Evolutionary conservation across 2,797 vertebrate species (phyloP), one percentile per base, ranked within the genome.

Genomic region (Euthynnus affinis): DNA sequence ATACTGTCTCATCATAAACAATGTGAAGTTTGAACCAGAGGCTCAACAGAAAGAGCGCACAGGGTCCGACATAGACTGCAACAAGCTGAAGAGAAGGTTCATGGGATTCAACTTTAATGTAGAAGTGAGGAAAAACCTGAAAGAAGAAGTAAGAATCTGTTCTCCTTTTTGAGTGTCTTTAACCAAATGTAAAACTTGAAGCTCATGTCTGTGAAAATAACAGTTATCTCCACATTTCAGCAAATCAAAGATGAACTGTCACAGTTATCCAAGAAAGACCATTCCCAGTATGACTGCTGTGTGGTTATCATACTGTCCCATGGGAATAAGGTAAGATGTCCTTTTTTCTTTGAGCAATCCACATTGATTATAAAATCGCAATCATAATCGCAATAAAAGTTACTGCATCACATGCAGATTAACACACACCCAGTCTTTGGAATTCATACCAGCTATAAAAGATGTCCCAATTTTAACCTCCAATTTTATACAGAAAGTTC

Each of bases 281-380:
- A 99, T 84, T 84, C 91, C 0, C 34, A 87, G 0, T 92, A 92
- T 78, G 97, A 98, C 93, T 99, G 98, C 93, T 99, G 97, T 14
- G 87, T 97, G 1, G 97, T 99, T 49, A 89, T 98, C 82, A 95
- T 99, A 71, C 95, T 99, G 15, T 99, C 98, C 55, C 98, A 99
- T 0, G 98, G 98, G 34, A 96, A 96, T 25, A 96, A 98, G 96
- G 98, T 99, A 90, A 81, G 72, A 40, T 42, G 7, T 23, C 8
- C 22, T 10, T 59, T 37, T 4, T 44, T 22, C 10, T 62, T n/a
- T 6, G 29, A 80, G 25, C 10, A 44, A 78, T 76, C 15, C 9
- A n/a, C 15, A n/a, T 17, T 25, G 34, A 44, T 13, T 68, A 8
- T 42, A 5, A 32, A 6, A 32, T 32, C 29, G 6, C 29, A 32